A percentile compares a stretch with the other conserved stretches of the same genome.
Conservation (phyloP, 2,888 invertebrate species). For the Ophion ellenae region DNA sequence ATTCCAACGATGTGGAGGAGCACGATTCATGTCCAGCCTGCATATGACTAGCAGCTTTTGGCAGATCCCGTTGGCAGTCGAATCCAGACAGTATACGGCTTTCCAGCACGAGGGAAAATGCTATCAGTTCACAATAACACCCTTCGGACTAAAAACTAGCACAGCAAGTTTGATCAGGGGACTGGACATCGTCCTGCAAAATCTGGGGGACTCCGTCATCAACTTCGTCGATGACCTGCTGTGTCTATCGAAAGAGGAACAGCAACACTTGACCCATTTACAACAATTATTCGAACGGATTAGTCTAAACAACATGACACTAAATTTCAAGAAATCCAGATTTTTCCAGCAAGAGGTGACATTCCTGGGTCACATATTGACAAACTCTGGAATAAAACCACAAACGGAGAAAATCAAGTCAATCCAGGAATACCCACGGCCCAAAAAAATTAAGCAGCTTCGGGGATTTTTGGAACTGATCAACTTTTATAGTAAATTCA, state of each 20-base stretch:
- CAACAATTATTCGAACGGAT: constrained; percentile 55
- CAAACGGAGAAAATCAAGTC: constrained; percentile 64
- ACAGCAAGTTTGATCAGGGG: too few species aligned
- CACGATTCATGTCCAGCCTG: background rate
- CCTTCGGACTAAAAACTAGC: background rate
- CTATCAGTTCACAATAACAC: too few species aligned
- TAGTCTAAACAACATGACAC: constrained; percentile 60
- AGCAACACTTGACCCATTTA: constrained; percentile 50
- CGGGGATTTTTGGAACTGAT: background rate
- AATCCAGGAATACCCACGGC: too few species aligned
- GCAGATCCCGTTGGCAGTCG: too few species aligned
- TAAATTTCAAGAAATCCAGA: too few species aligned
- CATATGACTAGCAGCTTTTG: constrained; percentile 18
- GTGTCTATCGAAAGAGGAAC: background rate
- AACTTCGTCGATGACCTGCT: constrained; percentile 57
- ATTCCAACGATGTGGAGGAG: background rate
- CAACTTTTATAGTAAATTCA: background rate
- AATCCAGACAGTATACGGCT: too few species aligned
- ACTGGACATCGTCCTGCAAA: too few species aligned
- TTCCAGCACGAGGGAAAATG: too few species aligned
- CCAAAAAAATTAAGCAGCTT: background rate
- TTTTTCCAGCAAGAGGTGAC: too few species aligned
- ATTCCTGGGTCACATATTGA: too few species aligned
- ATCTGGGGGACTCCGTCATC: background rate
- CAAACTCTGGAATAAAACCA: too few species aligned